A percentile compares a stretch with the other conserved stretches of the same genome.
Evolutionary conservation across 2,888 invertebrate species (phyloP).

Genomic region (Agonopterix subpropinquella): DNA sequence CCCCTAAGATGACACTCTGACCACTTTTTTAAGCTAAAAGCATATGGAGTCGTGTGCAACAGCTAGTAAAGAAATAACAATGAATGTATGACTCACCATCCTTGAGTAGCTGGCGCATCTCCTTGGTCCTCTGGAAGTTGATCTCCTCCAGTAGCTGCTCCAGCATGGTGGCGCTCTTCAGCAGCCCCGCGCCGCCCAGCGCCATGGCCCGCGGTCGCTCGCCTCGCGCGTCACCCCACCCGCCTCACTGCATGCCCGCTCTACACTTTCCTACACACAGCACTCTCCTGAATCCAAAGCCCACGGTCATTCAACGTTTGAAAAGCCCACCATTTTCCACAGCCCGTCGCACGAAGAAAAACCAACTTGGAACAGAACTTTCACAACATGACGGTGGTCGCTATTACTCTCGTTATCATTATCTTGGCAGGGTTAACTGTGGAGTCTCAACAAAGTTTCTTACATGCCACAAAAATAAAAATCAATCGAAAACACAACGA

Average conservation of each 20-base stretch:
- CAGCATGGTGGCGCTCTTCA: constrained; percentile 80
- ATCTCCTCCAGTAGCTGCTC: constrained; percentile 94
- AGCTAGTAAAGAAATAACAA: not conserved
- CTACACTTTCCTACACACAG: not conserved
- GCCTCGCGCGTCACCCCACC: constrained; percentile 9
- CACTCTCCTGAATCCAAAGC: not conserved
- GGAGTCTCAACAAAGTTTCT: no score
- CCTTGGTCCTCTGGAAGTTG: constrained; percentile 93
- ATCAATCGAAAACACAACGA: no score
- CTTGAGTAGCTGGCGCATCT: constrained; percentile 91
- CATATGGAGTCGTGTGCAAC: not conserved
- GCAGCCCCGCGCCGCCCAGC: constrained; percentile 52
- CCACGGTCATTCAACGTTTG: not conserved
- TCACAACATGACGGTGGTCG: no score
- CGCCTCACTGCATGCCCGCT: constrained; percentile 13
- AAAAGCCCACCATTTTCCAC: not conserved
- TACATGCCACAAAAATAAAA: no score
- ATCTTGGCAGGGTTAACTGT: no score
- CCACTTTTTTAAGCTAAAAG: no score
- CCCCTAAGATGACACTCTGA: no score
- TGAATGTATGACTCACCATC: constrained; percentile 78
- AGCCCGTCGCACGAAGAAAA: not conserved
- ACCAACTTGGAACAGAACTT: no score
- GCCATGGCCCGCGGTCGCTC: constrained; percentile 40
- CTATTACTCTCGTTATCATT: no score